Base-by-base conservation (phyloP, 2,888 invertebrate species). In the Eupithecia subfuscata region DNA sequence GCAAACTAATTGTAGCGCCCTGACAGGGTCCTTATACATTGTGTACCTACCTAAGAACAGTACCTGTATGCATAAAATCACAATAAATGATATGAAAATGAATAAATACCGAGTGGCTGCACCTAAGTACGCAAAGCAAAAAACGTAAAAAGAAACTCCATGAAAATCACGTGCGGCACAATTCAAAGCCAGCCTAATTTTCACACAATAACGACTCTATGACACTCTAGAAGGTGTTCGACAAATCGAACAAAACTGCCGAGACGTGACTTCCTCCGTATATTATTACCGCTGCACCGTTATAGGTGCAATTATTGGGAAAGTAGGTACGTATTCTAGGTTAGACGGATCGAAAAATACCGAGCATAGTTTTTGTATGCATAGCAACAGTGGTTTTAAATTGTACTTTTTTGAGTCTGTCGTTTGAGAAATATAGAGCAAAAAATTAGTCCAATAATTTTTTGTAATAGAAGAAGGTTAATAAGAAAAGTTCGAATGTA, bases 221-320 rank as follows among this genome's bases (percentile, higher is more conserved):
- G 52, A 2, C n/a, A 65, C 70, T 63, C 30, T 30, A 30, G 30
- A 64, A 67, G 67, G 68, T 43, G 64, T 60, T 68, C 71, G 60
- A 78, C 77, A 81, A 79, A 79, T 69, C 79, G 82, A 80, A 80
- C 78, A 78, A 82, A 81, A 78, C 77, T 73, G 70, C 73, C 71
- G 80, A 79, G 60, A 86, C 88, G 88, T 88, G 88, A 87, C 88
- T 87, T 85, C 87, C 86, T 82, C 52, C 52, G 82, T 79, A 77
- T 75, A 74, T 72, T 77, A 77, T 79, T 77, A 80, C 67, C 5
- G 22, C 7, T 68, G 68, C 81, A 71, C 76, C 73, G 80, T 77
- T 78, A 80, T 80, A 82, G 76, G 79, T 82, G 83, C 83, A 84
- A 86, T 87, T 84, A 86, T 85, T 84, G 83, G 82, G 81, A 86